Base-by-base conservation (phyloP, 2,797 vertebrate genomes). In the Poecilia velifera region DNA sequence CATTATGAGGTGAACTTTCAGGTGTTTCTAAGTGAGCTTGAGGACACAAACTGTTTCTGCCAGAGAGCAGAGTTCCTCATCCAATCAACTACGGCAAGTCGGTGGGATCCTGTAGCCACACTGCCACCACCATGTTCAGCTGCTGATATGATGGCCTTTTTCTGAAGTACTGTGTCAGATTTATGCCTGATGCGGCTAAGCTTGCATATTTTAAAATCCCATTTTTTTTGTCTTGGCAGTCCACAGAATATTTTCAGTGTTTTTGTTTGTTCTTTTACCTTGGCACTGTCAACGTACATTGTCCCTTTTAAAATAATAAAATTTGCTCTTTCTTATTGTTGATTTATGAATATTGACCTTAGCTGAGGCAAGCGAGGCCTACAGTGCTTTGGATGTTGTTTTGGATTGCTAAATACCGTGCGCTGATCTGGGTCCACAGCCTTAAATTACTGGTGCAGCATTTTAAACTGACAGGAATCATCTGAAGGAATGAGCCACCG, bases 401-500 rank as follows among this genome's bases (percentile, higher is more conserved):
- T 13, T 28, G n/a, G 25, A 55, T 49, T 77, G 36, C 6, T 55
- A n/a, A 14, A 14, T 59, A 8, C n/a, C 68, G 72, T 55, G 59
- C 31, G 79, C 70, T 76, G 74, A 59, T 53, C 25, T 73, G 73
- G 83, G 78, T 82, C 85, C 78, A 86, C 85, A 87, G 88, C 90
- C 82, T 79, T 81, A 82, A 87, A 85, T 76, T 55, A 4, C 87
- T 90, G 88, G 74, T 86, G 55, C 73, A 77, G 78, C 79, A 78
- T 87, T 95, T 91, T 89, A 91, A 88, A 81, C 75, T 80, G 88
- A 87, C 91, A 86, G 84, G 79, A 93, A 91, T 94, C 90, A 87
- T 81, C 89, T 88, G 88, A 75, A 92, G 93, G 94, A 94, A 87
- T 91, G 85, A 89, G 93, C 94, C 91, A 81, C 46, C 62, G 86